Conservation (phyloP, 2,113 vertebrate genomes). For the Pardalotus punctatus region DNA sequence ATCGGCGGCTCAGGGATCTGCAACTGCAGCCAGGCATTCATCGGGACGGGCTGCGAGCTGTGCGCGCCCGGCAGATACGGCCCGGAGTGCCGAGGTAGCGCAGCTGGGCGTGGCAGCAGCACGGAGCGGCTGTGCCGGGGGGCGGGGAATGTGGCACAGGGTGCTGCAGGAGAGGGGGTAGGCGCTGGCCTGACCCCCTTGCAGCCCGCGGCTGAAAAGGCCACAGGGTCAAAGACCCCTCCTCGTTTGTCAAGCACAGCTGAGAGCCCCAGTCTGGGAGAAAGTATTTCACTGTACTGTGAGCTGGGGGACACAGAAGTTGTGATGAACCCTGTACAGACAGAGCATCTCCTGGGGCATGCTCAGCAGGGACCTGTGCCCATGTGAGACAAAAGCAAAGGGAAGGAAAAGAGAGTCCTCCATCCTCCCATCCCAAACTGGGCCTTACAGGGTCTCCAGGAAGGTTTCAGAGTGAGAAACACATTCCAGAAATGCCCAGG, state of each 20-base stretch:
- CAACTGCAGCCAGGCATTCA: slow-evolving; percentile 77
- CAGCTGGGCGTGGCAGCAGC: not conserved
- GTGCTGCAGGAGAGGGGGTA: not conserved
- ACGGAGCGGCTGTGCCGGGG: rapidly evolving
- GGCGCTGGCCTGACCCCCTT: not conserved
- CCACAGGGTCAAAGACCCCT: not conserved
- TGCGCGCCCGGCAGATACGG: slow-evolving; percentile 79
- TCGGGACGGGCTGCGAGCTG: slow-evolving; percentile 82
- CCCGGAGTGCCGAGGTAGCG: slow-evolving; percentile 81
- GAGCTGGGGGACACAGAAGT: not conserved
- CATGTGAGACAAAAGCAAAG: not conserved
- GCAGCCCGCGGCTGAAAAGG: not conserved
- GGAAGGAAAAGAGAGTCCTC: not conserved
- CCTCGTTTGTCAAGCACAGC: not conserved
- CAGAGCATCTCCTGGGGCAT: not conserved
- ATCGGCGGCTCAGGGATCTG: slow-evolving; percentile 77
- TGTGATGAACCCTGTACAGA: not conserved
- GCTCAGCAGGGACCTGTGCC: not conserved
- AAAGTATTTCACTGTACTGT: not conserved
- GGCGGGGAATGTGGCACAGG: not conserved
- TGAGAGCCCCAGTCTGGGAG: not conserved
- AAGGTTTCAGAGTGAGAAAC: not conserved
- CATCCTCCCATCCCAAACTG: not conserved
- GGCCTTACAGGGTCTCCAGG: rapidly evolving
- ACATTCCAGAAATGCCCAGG: not conserved